Base-by-base conservation (phyloP, 2,113 vertebrate species). In the Eptatretus burgeri region DNA sequence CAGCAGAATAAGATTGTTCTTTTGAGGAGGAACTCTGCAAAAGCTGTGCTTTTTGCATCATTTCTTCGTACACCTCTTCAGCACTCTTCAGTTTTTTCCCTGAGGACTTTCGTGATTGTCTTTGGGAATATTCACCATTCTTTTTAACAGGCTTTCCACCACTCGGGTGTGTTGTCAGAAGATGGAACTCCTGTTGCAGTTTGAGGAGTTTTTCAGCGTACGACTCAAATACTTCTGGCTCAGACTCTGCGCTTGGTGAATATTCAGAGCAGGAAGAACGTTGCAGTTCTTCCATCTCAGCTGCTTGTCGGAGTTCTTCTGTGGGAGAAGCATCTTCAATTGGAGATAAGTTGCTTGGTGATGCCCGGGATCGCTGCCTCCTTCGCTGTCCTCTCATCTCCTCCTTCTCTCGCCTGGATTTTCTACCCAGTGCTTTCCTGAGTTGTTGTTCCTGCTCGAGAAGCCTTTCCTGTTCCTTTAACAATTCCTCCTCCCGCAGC, bases 231-330 rank as follows among this genome's bases (percentile, higher is more conserved):
- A 82, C 84, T 68, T 98, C 91, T 0, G 83, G 86, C 69, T 98
- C 91, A 0, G 91, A 98, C 69, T 98, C 91, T 9, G 95, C 77
- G 12, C 87, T 91, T n/a, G 91, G 91, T 0, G 91, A 96, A 71
- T 94, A 93, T 68, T 98, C 91, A 0, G 91, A 98, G 73, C 91
- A 96, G 53, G 89, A 94, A 10, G 91, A 98, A 67, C 89, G 79
- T 63, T 95, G 91, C 20, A 98, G 79, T 70, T 98, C 91, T 69
- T 98, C 91, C 91, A 98, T 98, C 74, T 98, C 91, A 0, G 89
- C 91, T 0, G 91, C 89, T 70, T 98, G 91, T 66, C 91, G 77
- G 70, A 96, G 76, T 64, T 96, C 91, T 68, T 98, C 91, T 0
- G 91, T 94, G 66, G 88, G 91, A 1, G 91, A 96, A 62, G 91